Evolutionary conservation across 2,797 vertebrate species (phyloP), one percentile per base, ranked within the genome.

Genomic region (Neosilurus hyrtlii): DNA sequence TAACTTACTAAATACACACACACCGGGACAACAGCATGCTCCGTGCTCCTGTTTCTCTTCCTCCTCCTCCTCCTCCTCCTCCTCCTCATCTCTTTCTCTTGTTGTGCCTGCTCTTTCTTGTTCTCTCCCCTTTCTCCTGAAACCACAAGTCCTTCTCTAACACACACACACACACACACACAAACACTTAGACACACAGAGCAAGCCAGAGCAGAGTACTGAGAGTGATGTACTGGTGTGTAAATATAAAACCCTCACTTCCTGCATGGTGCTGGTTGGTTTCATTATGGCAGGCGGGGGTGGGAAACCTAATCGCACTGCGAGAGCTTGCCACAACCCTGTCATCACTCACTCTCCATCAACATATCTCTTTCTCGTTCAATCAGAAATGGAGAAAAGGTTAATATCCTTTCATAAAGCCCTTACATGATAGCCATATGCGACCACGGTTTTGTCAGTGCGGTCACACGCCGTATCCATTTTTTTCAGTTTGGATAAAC

Each of bases 221-320:
- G 83, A 88, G 86, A 85, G 49, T 93, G 91, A 93, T 93, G 92
- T 91, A 91, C 89, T 89, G 86, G 88, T 89, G 88, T 92, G 92
- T 93, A 93, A 94, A 94, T 94, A 87, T 86, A 85, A 86, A 93
- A 86, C 62, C 87, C 85, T 90, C 89, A 89, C 92, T 92, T 94
- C 93, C 92, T 92, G 73, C 68, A 77, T 91, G 91, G 91, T 79
- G 82, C 81, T 84, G 88, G 76, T 75, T 76, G 89, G 77, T 88
- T 92, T 94, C 90, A 88, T 93, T 91, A 90, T 86, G 87, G 81
- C 82, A 91, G 85, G 66, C 67, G 66, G 86, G 73, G 61, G 70
- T 79, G 71, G 83, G 94, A 93, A 94, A 95, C 92, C 83, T 87
- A 88, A 94, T 95, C 77, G 89, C 90, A 88, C 89, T 85, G 57